Percentiles rank a stretch among this genome's conserved stretches.
Evolutionary conservation across 2,797 vertebrate species (phyloP).

Genomic region (Chelon labrosus): DNA sequence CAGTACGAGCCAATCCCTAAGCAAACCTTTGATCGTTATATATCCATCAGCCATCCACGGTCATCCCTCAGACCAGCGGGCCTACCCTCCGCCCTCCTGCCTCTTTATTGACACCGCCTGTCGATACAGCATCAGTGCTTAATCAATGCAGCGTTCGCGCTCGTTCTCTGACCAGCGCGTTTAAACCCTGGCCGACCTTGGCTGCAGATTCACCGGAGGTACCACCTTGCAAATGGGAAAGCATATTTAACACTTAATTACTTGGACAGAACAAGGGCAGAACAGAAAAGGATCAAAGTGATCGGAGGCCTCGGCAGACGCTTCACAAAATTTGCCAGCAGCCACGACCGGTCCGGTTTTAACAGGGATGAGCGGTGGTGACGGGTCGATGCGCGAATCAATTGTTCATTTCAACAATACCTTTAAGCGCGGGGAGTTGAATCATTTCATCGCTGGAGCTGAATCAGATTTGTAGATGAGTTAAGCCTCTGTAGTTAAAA

Average conservation of each 20-base stretch:
- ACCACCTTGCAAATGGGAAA: slow-evolving; percentile 28
- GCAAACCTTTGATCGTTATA: slow-evolving; percentile 33
- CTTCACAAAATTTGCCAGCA: slow-evolving; percentile 29
- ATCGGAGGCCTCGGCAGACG: background rate
- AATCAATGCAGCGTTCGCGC: slow-evolving; percentile 58
- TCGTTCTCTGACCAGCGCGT: slow-evolving; percentile 48
- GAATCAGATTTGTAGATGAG: background rate
- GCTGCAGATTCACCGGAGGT: slow-evolving; percentile 32
- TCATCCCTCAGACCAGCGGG: slow-evolving; percentile 25
- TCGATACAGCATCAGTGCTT: slow-evolving; percentile 65
- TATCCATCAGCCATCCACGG: slow-evolving; percentile 32
- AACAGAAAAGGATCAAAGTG: background rate
- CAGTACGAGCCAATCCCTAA: slow-evolving; percentile 16
- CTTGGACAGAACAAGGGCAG: slow-evolving; percentile 23
- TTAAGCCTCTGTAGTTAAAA: background rate
- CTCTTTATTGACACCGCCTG: slow-evolving; percentile 46
- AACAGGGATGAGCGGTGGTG: slow-evolving; percentile 5
- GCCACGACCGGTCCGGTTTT: slow-evolving; percentile 10
- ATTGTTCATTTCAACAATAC: slow-evolving; percentile 20
- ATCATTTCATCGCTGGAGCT: background rate
- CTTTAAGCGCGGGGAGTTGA: slow-evolving; percentile 16
- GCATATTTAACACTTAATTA: slow-evolving; percentile 54
- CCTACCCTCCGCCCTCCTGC: slow-evolving; percentile 23
- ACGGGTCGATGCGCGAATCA: slow-evolving; percentile 23
- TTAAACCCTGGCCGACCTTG: slow-evolving; percentile 44